Base-by-base conservation (phyloP, 2,113 vertebrate genomes). In the Leiothrix lutea region DNA sequence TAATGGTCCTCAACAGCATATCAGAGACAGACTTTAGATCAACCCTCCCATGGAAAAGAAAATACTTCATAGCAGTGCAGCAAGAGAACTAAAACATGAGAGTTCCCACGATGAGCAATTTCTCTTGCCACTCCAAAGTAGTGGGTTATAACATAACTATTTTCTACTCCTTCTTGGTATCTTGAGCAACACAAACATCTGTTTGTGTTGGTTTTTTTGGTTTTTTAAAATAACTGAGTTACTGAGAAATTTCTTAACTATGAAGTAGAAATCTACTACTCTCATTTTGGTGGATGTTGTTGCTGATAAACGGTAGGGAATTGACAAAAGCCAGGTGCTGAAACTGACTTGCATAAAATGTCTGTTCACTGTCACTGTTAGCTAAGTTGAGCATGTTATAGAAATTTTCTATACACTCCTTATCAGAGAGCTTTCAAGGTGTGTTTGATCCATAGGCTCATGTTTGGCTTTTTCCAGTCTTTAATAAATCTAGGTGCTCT, bases 311-410 rank as follows among this genome's bases (percentile, higher is more conserved):
- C 5, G 13, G 28, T 36, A 50, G 50, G n/a, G 23, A 62, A 48
- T 65, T 93, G 88, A 82, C 67, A 83, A 70, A 93, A 86, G 35
- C 80, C 88, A 93, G 77, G 36, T 88, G 86, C 51, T 77, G 31
- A 53, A 80, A 42, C 33, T 26, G 60, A 62, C 53, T 83, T 82
- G 79, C 45, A 69, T 75, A n/a, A 85, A 69, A 45, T 57, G 7
- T 92, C 91, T 95, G 86, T 70, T 92, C 69, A 53, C 40, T 90
- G 3, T 88, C 58, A 65, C 26, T 36, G 36, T 54, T 67, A 54
- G 56, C 42, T 8, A 24, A 50, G 22, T 20, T 56, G 53, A 56
- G 25, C 11, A 6, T 18, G 28, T 47, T 58, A 24, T 0, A 64
- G 79, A 90, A 56, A n/a, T 56, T 56, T 64, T 79, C 58, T 73